Percentiles rank a stretch among this genome's conserved stretches.
phyloP scores from a whole-genome alignment of 2,797 vertebrate genomes.

The Dendrocincla fuliginosa region DNA sequence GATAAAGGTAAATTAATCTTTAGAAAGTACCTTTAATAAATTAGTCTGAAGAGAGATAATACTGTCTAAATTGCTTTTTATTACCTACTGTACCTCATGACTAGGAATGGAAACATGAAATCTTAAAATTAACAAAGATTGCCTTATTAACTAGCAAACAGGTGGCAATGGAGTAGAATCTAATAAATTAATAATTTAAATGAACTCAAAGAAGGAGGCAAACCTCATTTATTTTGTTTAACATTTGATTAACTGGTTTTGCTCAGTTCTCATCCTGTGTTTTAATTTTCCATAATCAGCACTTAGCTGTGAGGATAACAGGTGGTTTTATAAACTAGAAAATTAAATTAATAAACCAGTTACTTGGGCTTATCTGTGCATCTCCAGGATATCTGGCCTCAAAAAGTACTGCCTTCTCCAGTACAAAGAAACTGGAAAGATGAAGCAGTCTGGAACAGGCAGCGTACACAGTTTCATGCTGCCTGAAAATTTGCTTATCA shows the following conservation, averaged over 20 bases:
- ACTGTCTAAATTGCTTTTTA: background rate
- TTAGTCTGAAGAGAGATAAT: background rate
- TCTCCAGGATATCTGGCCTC: background rate
- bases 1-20: background rate
- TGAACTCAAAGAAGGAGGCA: background rate
- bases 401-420: background rate
- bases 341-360: background rate
- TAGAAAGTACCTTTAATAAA: background rate
- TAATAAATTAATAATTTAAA: background rate
- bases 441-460: background rate
- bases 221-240: background rate
- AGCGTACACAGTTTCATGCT: background rate
- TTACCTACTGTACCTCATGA: background rate
- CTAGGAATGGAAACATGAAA: background rate
- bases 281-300: background rate
- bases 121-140: background rate
- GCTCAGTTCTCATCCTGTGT: background rate
- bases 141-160: background rate
- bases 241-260: background rate
- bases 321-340: background rate
- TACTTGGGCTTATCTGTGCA: background rate
- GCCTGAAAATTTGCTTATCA: background rate
- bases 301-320: background rate
- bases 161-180: background rate
- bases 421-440: background rate